Evolutionary conservation across 2,888 invertebrate genomes (phyloP), one percentile per base, ranked within the genome.

Genomic region (Hipparchia sbordonii): DNA sequence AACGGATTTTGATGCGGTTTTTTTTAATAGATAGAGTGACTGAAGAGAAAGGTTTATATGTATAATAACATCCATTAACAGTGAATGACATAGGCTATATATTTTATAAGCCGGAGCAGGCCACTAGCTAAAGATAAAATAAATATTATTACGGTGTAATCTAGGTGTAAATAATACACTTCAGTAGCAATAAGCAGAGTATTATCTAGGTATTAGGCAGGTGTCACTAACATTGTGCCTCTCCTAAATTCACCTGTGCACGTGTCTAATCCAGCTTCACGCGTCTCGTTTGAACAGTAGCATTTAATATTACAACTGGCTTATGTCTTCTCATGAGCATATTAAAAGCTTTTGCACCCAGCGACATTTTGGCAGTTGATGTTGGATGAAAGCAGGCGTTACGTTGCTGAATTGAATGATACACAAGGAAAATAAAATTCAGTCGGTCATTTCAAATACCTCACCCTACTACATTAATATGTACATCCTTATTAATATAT

Each of bases 191-290:
- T 67, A 57, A 67, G 33, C 23, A 54, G 67, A 39, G n/a, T 67
- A 57, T 67, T 63, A 63, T 63, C 63, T 46, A 56, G 48, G 23
- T 51, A 63, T 48, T 13, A 63, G 63, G 51, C 63, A 63, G 46
- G 48, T 63, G 51, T 63, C 63, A 3, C 63, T 6, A 46, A 13
- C 51, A 63, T 46, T 46, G 51, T 8, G 51, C 63, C 7, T 46
- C 51, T 23, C 48, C 63, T n/a, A 51, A 51, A 63, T 63, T 63
- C 62, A 63, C 48, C 48, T 46, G 46, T 48, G 63, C 51, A 46
- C 48, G 46, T 63, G 48, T 63, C 48, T 63, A 63, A 48, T 63
- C 63, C 63, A 13, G 13, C 63, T 6, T 63, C 51, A 48, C 48
- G 46, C 51, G 48, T 51, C 46, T 51, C 48, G 63, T 23, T 23